Percentiles rank a stretch among this genome's conserved stretches.
phyloP scores from a whole-genome alignment of 2,113 vertebrate genomes.

The Oncorhynchus gorbuscha region DNA sequence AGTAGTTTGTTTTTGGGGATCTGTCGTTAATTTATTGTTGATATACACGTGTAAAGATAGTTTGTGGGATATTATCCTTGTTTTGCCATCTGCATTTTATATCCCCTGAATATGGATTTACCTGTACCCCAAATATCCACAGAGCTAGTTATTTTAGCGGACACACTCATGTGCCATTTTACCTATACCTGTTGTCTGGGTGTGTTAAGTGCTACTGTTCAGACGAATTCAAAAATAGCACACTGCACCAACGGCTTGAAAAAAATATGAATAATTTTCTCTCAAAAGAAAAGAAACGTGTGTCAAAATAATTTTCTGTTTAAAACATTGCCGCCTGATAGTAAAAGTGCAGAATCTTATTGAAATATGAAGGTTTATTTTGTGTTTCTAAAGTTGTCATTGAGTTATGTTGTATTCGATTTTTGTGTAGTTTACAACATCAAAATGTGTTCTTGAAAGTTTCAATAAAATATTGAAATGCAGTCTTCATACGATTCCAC shows the following conservation, averaged over 20 bases:
- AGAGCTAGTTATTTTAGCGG: slow-evolving; percentile 61
- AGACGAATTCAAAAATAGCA: slow-evolving; percentile 69
- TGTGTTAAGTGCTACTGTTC: slow-evolving; percentile 78
- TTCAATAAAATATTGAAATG: slow-evolving; percentile 84
- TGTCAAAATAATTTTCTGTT: slow-evolving; percentile 62
- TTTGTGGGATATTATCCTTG: slow-evolving; percentile 74
- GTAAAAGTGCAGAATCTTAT: slow-evolving; percentile 70
- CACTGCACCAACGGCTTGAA: slow-evolving; percentile 80
- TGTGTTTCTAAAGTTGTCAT: slow-evolving; percentile 86
- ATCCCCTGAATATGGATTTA: slow-evolving; percentile 63
- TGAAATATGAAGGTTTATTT: slow-evolving; percentile 85
- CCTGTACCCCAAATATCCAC: slow-evolving; percentile 57
- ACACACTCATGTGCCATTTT: slow-evolving; percentile 74
- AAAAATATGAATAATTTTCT: slow-evolving; percentile 45
- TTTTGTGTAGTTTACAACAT: slow-evolving; percentile 77
- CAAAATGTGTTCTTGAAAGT: slow-evolving; percentile 83
- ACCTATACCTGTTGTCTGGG: slow-evolving; percentile 65
- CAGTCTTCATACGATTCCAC: slow-evolving; percentile 2
- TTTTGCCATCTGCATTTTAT: slow-evolving; percentile 80
- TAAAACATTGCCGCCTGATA: slow-evolving; percentile 72
- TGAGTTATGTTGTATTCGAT: slow-evolving; percentile 79
- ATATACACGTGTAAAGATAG: slow-evolving; percentile 92
- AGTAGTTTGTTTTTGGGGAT: slow-evolving; percentile 90
- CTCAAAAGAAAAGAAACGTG: slow-evolving; percentile 53
- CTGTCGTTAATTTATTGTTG: slow-evolving; percentile 99